Evolutionary conservation across 2,888 invertebrate genomes (phyloP), one percentile per base, ranked within the genome.

Genomic region (Asteroscopus sphinx): DNA sequence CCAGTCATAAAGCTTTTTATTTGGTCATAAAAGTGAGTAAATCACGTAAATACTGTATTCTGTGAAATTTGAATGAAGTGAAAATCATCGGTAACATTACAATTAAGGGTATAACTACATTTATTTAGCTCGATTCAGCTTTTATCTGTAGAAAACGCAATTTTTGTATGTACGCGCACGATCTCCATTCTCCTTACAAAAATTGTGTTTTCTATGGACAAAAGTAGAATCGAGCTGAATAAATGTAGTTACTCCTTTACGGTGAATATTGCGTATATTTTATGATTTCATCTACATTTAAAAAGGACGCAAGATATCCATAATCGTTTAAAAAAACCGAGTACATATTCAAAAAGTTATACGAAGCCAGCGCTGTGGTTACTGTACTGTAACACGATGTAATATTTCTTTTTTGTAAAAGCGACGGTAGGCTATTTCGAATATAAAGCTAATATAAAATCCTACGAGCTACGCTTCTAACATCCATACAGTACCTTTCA

Each of bases 381-480:
- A 40, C 1, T 9, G 28, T 6, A 13, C 12, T 4, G 17, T 39
- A 4, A 32, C n/a, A 33, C 7, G 13, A 35, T 30, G n/a, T 13
- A 21, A 13, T 13, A 21, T 26, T 36, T 30, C 7, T 9, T 1
- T 4, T 25, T 39, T 17, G 1, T n/a, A 17, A 30, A 40, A 32
- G 11, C n/a, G 32, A 30, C 32, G 35, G 3, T 17, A 16, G 12
- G 11, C 41, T 26, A 37, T 12, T 28, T 36, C 17, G 16, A 41
- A 36, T 48, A 45, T 33, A 68, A 48, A 45, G 54, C 64, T 66
- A 51, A 45, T 68, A 59, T 64, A 55, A 55, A 66, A 66, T 46
- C 57, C 69, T 69, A 68, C 58, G 33, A 41, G 13, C 54, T 63
- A 69, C 40, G 46, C 44, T 9, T 45, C 60, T 66, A 52, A 48